Base-by-base conservation (phyloP, 2,113 vertebrate genomes). In the Ictidomys tridecemlineatus region DNA sequence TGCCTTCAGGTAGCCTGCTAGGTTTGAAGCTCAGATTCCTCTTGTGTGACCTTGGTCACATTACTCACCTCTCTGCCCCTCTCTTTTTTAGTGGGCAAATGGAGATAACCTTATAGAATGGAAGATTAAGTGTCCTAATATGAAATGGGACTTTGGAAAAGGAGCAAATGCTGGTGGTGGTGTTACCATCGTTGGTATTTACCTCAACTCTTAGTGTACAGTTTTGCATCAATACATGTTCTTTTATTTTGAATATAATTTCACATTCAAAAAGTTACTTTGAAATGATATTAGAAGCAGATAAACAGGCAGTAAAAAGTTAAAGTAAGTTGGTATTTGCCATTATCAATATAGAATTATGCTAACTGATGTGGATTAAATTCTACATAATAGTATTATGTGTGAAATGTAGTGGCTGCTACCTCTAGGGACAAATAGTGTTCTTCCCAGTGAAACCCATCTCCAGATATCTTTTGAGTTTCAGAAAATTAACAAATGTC, bases 191-290 rank as follows among this genome's bases (percentile, higher is more conserved):
- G 17, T 53, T 24, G 26, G 39, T 24, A 61, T 37, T 48, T 34
- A 82, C 13, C 14, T 42, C 8, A 72, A 48, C 34, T 78, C 48
- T 91, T 89, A 37, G 56, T 70, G 48, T 30, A 17, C 34, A 73
- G 32, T 77, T 95, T 58, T 90, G 17, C 7, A 84, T 20, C 65
- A 94, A 61, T 10, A 74, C 0, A 0, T 76, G 26, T 17, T 72
- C 11, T 88, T 85, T 91, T 85, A 77, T 67, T 82, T 82, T 84
- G 17, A 26, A 53, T 65, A 32, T 72, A 87, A 90, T 69, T 95
- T 76, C 85, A 37, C 24, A 48, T 77, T 76, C 58, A 74, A 58
- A 32, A 26, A 56, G 51, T 61, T 89, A 28, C 34, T 78, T 95
- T 89, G 37, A 58, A 67, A n/a, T 91, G 84, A 16, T 32, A 34